These are phyloP conservation scores for Theonella swinhoei DNA, from an alignment of 37 sponge, comb jelly and placozoan species.

Conservation along the genomic window DNA sequence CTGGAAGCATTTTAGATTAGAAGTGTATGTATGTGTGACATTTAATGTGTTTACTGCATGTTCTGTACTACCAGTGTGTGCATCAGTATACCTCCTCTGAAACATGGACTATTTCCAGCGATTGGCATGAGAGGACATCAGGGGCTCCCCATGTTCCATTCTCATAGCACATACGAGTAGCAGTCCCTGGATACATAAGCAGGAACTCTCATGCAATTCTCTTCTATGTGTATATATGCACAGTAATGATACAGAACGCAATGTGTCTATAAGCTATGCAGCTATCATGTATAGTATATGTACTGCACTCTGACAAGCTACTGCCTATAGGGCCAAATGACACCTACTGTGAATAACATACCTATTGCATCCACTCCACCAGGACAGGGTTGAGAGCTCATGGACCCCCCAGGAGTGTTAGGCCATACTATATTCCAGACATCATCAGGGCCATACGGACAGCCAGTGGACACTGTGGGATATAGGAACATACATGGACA, in stretches of 20 bases:
- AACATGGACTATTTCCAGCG: neutral
- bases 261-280: too few species aligned
- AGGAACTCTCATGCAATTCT: too few species aligned
- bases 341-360: neutral
- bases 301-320: too few species aligned
- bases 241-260: too few species aligned
- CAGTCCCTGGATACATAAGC: constrained; percentile 1
- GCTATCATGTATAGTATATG: too few species aligned
- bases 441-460: constrained; percentile 24
- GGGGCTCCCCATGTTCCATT: constrained; percentile 18
- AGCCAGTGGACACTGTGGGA: constrained; percentile 52
- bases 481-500: too few species aligned
- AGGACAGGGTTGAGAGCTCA: constrained; percentile 52
- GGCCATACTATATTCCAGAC: constrained; percentile 45
- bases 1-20: neutral
- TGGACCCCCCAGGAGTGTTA: constrained; percentile 21
- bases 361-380: constrained; percentile 6
- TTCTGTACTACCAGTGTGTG: too few species aligned
- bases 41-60: too few species aligned
- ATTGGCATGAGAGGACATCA: constrained; percentile 9
- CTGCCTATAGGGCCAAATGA: neutral
- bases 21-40: too few species aligned
- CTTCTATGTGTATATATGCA: too few species aligned
- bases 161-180: constrained; percentile 4
- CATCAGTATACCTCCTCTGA: neutral